Conservation (phyloP, 2,888 invertebrate species). For the Xestoiulus laeticollis region DNA sequence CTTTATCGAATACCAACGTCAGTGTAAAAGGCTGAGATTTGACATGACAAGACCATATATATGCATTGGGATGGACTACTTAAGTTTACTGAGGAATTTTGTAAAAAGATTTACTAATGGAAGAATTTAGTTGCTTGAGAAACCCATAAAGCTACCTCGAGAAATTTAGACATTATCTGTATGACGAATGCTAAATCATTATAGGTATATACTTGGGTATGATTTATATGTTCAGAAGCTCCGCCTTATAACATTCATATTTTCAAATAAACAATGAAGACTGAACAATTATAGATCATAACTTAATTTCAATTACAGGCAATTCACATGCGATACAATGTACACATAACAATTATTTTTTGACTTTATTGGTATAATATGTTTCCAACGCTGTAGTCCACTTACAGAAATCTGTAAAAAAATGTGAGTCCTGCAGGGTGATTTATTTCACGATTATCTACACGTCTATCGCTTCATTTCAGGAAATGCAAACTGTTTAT, state of each 20-base stretch:
- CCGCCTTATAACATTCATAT: too few species aligned
- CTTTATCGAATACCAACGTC: not conserved
- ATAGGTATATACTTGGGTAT: too few species aligned
- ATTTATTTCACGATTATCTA: not conserved
- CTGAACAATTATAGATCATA: too few species aligned
- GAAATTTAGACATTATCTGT: not conserved
- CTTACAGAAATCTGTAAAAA: not conserved
- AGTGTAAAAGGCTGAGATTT: not conserved
- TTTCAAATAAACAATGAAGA: too few species aligned
- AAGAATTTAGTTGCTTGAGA: not conserved
- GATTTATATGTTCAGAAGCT: too few species aligned
- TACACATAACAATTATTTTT: too few species aligned
- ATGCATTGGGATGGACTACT: not conserved
- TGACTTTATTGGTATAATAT: not conserved
- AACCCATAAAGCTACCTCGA: not conserved
- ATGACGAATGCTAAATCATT: not conserved
- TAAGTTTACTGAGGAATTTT: not conserved
- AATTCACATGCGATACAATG: too few species aligned
- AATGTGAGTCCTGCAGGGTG: not conserved
- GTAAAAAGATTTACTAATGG: not conserved
- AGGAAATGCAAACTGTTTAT: not conserved
- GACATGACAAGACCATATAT: conserved; percentile 10
- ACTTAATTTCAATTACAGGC: too few species aligned
- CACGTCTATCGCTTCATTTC: not conserved
- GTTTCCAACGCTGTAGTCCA: not conserved